Conservation (phyloP, 92 coral and sea anemone species). For the Phenganax stokvisi region DNA sequence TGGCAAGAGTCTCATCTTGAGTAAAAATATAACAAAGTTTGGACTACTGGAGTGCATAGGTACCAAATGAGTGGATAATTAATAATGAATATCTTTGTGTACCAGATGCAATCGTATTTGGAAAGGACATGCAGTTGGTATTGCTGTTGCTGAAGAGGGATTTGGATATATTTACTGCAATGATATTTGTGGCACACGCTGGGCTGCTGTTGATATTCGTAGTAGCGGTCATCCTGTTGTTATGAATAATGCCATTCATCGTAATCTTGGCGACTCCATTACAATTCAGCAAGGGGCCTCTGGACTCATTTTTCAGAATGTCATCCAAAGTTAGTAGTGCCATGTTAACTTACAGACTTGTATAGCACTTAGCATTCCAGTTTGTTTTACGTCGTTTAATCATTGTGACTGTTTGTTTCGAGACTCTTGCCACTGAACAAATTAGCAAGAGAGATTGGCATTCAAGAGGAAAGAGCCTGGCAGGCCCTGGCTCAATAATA, state of each 20-base stretch:
- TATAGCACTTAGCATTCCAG: neutral
- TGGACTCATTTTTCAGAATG: slow-evolving; percentile 82
- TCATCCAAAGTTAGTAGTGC: slow-evolving; percentile 64
- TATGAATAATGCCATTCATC: slow-evolving; percentile 71
- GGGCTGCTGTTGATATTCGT: slow-evolving; percentile 97
- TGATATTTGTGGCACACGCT: slow-evolving; percentile 94
- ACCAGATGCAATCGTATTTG: slow-evolving; percentile 90
- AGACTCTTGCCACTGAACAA: no score
- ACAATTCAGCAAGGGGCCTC: slow-evolving; percentile 89
- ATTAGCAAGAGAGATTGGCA: no score
- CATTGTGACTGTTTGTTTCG: no score
- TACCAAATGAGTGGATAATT: no score
- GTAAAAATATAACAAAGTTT: no score
- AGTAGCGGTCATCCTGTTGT: slow-evolving; percentile 94
- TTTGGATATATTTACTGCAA: slow-evolving; percentile 78
- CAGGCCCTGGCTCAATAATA: no score
- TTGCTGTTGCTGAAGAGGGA: slow-evolving; percentile 96
- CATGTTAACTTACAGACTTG: no score
- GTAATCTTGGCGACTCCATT: slow-evolving; percentile 89
- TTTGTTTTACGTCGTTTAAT: neutral
- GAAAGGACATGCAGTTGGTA: slow-evolving; percentile 97
- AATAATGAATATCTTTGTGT: neutral
- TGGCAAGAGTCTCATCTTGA: no score
- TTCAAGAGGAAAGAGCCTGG: no score
- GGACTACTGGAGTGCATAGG: no score